Percentiles rank a stretch among this genome's conserved stretches.
These are phyloP conservation scores for Pontoporia blainvillei DNA, from an alignment of 2,113 vertebrate species.

Conservation along the genomic window DNA sequence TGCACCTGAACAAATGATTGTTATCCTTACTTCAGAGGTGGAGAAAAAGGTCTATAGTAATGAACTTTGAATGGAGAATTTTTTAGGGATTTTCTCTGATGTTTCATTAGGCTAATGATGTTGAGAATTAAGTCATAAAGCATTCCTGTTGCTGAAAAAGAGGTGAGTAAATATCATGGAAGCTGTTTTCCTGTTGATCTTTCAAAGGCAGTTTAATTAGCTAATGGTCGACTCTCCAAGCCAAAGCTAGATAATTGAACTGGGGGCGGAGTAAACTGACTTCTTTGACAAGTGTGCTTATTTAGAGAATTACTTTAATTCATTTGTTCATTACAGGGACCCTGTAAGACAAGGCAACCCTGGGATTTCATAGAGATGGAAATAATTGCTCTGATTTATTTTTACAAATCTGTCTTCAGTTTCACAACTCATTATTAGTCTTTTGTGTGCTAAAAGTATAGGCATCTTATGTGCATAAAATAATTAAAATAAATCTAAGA, in stretches of 20 bases:
- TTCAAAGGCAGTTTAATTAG: conserved; percentile 43
- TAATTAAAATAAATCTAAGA: not conserved
- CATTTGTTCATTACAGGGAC: not conserved
- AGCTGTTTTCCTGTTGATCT: not conserved
- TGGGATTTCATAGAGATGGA: not conserved
- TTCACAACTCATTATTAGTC: not conserved
- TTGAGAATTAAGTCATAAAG: conserved; percentile 47
- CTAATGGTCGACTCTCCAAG: not conserved
- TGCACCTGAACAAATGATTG: not conserved
- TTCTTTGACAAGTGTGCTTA: conserved; percentile 12
- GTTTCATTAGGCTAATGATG: conserved; percentile 1
- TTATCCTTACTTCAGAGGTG: not conserved
- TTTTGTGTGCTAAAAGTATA: not conserved
- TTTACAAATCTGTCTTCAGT: not conserved
- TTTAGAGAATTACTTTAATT: conserved; percentile 45
- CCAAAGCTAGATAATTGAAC: conserved; percentile 47
- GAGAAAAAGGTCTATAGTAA: not conserved
- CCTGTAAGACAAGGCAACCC: not conserved
- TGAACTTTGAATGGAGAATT: not conserved
- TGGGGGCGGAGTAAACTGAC: not conserved
- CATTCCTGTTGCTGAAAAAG: conserved; percentile 8
- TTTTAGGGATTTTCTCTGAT: conserved; percentile 21
- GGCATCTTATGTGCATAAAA: not conserved
- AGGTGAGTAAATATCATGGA: not conserved
- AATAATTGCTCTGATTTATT: conserved; percentile 22